Conservation (phyloP, 2,797 vertebrate genomes). For the Enteromius argenteus region DNA sequence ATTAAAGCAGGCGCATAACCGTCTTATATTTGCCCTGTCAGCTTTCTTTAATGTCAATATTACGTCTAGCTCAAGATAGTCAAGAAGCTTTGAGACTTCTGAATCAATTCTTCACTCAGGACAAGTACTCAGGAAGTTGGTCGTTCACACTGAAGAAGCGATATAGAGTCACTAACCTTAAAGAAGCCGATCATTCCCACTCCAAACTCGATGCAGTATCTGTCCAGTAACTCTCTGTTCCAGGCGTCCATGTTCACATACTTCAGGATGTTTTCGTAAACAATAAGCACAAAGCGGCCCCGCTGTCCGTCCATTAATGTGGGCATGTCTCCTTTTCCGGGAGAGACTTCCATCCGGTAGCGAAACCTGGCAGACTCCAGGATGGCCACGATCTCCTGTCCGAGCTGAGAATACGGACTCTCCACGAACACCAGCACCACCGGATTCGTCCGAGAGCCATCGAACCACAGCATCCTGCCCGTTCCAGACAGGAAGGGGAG, state of each 20-base stretch:
- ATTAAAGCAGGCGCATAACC: too few species aligned
- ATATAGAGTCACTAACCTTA: slow-evolving; percentile 75
- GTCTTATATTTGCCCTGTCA: background rate
- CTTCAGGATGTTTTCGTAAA: slow-evolving; percentile 88
- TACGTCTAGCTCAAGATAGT: background rate
- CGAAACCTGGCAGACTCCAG: slow-evolving; percentile 87
- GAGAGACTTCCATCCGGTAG: slow-evolving; percentile 85
- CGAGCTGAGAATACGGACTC: slow-evolving; percentile 87
- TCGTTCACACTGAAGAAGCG: slow-evolving; percentile 27
- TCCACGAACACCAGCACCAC: slow-evolving; percentile 88
- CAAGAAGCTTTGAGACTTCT: background rate
- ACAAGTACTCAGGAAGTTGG: background rate
- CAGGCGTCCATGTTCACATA: slow-evolving; percentile 88
- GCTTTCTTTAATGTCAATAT: background rate
- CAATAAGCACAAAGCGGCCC: slow-evolving; percentile 83
- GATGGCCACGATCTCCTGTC: slow-evolving; percentile 88
- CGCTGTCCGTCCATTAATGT: slow-evolving; percentile 84
- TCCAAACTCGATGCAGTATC: slow-evolving; percentile 87
- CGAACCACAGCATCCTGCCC: slow-evolving; percentile 66
- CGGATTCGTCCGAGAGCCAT: slow-evolving; percentile 81
- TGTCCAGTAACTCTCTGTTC: slow-evolving; percentile 88
- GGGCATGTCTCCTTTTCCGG: slow-evolving; percentile 88
- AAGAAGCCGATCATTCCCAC: slow-evolving; percentile 89
- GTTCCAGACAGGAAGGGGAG: slow-evolving; percentile 73
- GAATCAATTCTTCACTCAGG: background rate